A percentile compares a stretch with the other conserved stretches of the same genome.
Conservation (phyloP, 1,140 invertebrate genomes). For the Lethrus apterus region DNA sequence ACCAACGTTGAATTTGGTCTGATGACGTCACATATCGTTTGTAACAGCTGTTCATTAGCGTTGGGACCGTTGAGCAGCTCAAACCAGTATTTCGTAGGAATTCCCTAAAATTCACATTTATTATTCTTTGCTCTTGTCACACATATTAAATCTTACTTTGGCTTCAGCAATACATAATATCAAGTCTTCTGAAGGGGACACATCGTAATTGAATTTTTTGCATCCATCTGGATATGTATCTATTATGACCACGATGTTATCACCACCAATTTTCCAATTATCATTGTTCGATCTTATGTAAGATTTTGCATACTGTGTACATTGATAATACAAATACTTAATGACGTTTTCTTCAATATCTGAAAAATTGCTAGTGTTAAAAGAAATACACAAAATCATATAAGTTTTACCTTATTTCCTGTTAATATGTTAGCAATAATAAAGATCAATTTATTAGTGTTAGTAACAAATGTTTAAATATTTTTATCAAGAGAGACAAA, state of each 20-base stretch:
- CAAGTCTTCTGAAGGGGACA: constrained; percentile 17
- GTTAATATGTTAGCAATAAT: constrained; percentile 6
- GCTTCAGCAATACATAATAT: constrained; percentile 47
- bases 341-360: constrained; percentile 43
- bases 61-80: constrained; percentile 4
- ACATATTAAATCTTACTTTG: constrained; percentile 25
- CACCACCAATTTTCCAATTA: constrained; percentile 43
- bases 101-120: neutral
- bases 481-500: too few relatives aligned
- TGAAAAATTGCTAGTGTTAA: constrained; percentile 25
- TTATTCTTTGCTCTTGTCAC: neutral
- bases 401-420: constrained; percentile 3
- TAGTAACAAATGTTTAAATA: constrained; percentile 5
- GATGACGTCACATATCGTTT: neutral
- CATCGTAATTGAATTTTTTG: constrained; percentile 40
- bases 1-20: constrained; percentile 17
- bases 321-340: constrained; percentile 43
- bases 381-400: constrained; percentile 7
- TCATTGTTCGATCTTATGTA: constrained; percentile 41
- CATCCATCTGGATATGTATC: constrained; percentile 46
- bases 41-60: neutral
- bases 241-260: constrained; percentile 42
- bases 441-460: constrained; percentile 13
- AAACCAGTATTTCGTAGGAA: constrained; percentile 14
- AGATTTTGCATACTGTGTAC: constrained; percentile 38